Evolutionary conservation across 2,888 invertebrate species (phyloP), one percentile per base, ranked within the genome.

Genomic region (Eristalis intricaria): DNA sequence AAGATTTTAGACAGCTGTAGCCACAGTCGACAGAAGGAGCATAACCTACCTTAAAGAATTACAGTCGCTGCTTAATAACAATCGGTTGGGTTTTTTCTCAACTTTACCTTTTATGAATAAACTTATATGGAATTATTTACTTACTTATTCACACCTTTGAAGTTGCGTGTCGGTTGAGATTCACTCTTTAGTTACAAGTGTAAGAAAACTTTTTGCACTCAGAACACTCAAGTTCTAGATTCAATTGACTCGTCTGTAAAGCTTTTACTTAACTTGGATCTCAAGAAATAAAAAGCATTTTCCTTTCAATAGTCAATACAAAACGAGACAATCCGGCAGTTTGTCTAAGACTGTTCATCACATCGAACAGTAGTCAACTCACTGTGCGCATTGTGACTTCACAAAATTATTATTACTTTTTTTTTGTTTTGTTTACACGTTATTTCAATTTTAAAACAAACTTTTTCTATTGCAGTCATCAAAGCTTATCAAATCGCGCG

Each of bases 281-380:
- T 1, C 19, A 50, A 19, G 19, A 50, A n/a, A 8, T 0, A 50
- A 79, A 71, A 79, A 63, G 50, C 15, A 77, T 69, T 71, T 73
- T 77, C 58, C 63, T 61, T 69, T 81, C 69, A n/a, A n/a, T n/a
- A n/a, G n/a, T n/a, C 10, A 50, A 50, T 73, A 56, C 64, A 40
- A 29, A 69, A 61, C 60, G 19, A 64, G 68, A 64, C 40, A 13
- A 32, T 66, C 26, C 26, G n/a, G 32, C 40, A 66, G 79, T 79
- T 79, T 73, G 65, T 5, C 26, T 3, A 10, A 60, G 43, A 60
- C 23, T 70, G 71, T 58, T 10, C 56, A 56, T 65, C 79, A 63
- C 40, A n/a, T 58, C 70, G 58, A 26, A 56, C 38, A 69, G 35
- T 50, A 38, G 26, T 58, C 11, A 50, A 11, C 26, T 26, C 63